phyloP scores from a whole-genome alignment of 2,888 invertebrate species.

The Teleiodes luculella region DNA sequence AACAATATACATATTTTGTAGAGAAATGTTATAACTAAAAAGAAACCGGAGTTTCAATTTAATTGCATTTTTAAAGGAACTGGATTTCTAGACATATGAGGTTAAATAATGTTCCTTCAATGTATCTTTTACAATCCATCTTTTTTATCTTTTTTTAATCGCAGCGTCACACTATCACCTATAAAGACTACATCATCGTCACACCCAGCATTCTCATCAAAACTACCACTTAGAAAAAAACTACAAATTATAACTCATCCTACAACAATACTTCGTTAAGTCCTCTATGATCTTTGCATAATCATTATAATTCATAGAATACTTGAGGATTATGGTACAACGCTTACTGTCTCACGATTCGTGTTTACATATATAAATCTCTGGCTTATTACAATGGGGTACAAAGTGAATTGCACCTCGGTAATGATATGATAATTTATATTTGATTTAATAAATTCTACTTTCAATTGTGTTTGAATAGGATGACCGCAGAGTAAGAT shows the following conservation, averaged over 20 bases:
- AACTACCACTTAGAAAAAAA: conserved; percentile 27
- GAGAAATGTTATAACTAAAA: too few relatives aligned
- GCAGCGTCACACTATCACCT: neutral
- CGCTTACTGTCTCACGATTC: conserved; percentile 49
- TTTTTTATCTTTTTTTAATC: too few relatives aligned
- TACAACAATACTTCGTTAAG: conserved; percentile 68
- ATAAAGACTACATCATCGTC: neutral
- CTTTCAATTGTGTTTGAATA: conserved; percentile 34
- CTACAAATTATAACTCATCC: conserved; percentile 47
- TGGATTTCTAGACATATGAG: too few relatives aligned
- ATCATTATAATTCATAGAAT: conserved; percentile 12
- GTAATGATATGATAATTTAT: conserved; percentile 75
- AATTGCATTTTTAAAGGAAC: too few relatives aligned
- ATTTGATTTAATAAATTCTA: conserved; percentile 71
- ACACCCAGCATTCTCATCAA: neutral
- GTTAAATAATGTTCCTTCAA: too few relatives aligned
- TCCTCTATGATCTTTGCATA: conserved; percentile 32
- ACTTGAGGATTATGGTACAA: conserved; percentile 14
- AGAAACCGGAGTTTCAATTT: too few relatives aligned
- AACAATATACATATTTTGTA: too few relatives aligned
- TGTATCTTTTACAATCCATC: too few relatives aligned
- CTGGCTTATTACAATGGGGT: conserved; percentile 36
- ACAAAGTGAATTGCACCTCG: conserved; percentile 54
- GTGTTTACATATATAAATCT: conserved; percentile 75
- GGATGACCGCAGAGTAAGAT: conserved; percentile 39